Evolutionary conservation across 2,888 invertebrate species (phyloP).

Genomic region (Lithosia quadra): DNA sequence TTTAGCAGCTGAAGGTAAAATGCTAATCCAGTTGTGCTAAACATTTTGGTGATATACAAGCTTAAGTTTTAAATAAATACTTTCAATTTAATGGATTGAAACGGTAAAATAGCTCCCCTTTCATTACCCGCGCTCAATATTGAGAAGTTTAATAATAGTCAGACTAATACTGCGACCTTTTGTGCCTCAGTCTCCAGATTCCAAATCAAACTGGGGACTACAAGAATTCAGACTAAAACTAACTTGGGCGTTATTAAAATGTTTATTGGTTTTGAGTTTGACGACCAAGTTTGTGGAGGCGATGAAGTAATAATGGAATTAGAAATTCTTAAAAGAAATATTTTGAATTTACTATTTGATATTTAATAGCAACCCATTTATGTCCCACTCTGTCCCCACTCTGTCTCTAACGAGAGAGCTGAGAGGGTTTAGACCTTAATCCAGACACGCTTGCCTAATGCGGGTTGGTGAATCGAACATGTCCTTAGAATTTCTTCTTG

Average conservation of each 20-base stretch:
- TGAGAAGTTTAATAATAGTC: conserved; percentile 10
- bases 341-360: neutral
- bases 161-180: neutral
- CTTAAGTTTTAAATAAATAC: neutral
- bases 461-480: too few relatives aligned
- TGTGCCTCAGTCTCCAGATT: neutral
- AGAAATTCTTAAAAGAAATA: neutral
- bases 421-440: too few relatives aligned
- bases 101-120: neutral
- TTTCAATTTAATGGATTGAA: neutral
- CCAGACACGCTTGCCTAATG: too few relatives aligned
- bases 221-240: neutral
- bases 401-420: too few relatives aligned
- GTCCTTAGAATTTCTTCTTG: too few relatives aligned
- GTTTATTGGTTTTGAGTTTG: conserved; percentile 7
- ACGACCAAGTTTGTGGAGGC: neutral
- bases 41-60: neutral
- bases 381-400: too few relatives aligned
- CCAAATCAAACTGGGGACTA: neutral
- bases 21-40: neutral
- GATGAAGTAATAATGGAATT: neutral
- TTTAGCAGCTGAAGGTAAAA: too few relatives aligned
- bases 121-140: neutral
- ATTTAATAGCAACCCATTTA: too few relatives aligned
- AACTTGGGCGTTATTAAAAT: conserved; percentile 7